phyloP scores from a whole-genome alignment of 2,888 invertebrate species.

The Cetonia aurata region DNA sequence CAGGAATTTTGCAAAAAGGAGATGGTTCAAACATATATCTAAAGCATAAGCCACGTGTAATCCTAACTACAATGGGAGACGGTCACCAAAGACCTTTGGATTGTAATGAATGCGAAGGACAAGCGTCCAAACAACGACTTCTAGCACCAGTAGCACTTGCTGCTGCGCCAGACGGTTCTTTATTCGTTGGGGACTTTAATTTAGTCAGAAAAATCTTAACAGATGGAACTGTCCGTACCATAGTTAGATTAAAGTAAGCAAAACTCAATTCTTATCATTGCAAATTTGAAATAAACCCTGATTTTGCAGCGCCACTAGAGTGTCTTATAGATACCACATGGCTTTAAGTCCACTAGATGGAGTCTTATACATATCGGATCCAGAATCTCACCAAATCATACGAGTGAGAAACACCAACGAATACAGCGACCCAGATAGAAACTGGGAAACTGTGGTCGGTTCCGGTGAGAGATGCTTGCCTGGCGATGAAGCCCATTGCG shows the following conservation, averaged over 20 bases:
- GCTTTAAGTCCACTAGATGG: constrained; percentile 95
- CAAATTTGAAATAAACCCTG: constrained; percentile 8
- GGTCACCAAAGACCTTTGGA: constrained; percentile 90
- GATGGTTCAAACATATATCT: constrained; percentile 96
- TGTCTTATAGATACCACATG: constrained; percentile 97
- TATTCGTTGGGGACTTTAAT: constrained; percentile 97
- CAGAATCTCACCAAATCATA: constrained; percentile 94
- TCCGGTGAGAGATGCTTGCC: constrained; percentile 94
- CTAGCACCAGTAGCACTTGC: constrained; percentile 94
- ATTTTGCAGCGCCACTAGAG: constrained; percentile 84
- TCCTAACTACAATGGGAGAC: constrained; percentile 92
- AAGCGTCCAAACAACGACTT: constrained; percentile 83
- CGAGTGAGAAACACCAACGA: constrained; percentile 86
- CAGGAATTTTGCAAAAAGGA: constrained; percentile 95
- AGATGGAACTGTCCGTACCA: constrained; percentile 84
- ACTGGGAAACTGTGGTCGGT: constrained; percentile 96
- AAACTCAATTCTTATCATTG: background rate
- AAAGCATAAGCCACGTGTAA: constrained; percentile 91
- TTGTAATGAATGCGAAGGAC: constrained; percentile 84
- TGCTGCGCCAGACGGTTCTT: constrained; percentile 91
- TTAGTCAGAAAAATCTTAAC: constrained; percentile 89
- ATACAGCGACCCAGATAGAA: constrained; percentile 87
- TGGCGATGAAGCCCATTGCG: constrained; percentile 95
- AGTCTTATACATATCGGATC: constrained; percentile 94
- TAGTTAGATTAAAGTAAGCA: constrained; percentile 85